Evolutionary conservation across 1,140 invertebrate species (phyloP).

Genomic region (Lordiphosa stackelbergi): DNA sequence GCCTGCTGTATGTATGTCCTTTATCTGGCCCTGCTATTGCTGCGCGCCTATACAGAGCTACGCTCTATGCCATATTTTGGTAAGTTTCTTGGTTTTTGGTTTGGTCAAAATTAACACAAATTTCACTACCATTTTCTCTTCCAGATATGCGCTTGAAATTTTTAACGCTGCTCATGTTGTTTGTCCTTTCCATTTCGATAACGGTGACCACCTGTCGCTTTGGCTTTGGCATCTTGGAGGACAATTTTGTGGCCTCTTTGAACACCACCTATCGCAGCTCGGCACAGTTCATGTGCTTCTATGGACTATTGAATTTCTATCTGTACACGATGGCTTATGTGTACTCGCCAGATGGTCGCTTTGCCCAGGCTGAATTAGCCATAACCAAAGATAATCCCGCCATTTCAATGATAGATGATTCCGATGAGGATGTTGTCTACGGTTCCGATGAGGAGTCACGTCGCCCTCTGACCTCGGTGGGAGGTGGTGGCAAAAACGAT

Average conservation of each 20-base stretch:
- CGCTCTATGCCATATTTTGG: constrained; percentile 98
- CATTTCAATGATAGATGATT: constrained; percentile 98
- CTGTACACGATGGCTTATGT: constrained; percentile 96
- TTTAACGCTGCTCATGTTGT: constrained; percentile 89
- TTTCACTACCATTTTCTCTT: not conserved
- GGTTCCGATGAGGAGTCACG: constrained; percentile 93
- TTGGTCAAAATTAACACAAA: not conserved
- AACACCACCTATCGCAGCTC: constrained; percentile 92
- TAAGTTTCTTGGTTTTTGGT: constrained; percentile 77
- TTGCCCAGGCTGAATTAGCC: constrained; percentile 89
- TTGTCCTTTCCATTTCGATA: constrained; percentile 88
- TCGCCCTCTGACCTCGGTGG: constrained; percentile 80
- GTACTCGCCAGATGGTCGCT: constrained; percentile 90
- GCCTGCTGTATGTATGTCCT: constrained; percentile 90
- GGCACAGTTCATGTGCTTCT: constrained; percentile 95
- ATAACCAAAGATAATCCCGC: constrained; percentile 98
- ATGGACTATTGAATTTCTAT: constrained; percentile 96
- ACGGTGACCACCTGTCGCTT: constrained; percentile 89
- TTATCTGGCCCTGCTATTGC: constrained; percentile 89
- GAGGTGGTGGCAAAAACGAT: constrained; percentile 79
- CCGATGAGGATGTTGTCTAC: constrained; percentile 97
- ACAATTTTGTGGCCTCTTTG: constrained; percentile 94
- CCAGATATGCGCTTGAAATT: constrained; percentile 95
- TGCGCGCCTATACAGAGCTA: constrained; percentile 95
- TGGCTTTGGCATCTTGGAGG: constrained; percentile 91